Evolutionary conservation across 2,888 invertebrate genomes (phyloP).

Genomic region (Pristionchus japonicus): DNA sequence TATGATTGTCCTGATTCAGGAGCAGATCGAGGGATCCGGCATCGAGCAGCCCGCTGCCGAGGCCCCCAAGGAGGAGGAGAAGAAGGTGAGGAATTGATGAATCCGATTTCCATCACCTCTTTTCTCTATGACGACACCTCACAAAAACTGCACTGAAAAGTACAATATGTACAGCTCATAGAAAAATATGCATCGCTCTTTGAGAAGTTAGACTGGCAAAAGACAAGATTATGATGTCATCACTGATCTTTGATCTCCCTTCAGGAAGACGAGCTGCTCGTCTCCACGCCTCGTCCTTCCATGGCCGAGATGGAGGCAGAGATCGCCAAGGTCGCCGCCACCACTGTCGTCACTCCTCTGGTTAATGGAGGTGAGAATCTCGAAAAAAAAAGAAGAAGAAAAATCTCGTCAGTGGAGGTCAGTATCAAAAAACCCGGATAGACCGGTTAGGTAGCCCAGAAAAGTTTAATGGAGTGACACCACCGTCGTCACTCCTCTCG

Average conservation of each 20-base stretch:
- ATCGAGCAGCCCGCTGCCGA: background rate
- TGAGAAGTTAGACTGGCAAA: too few relatives aligned
- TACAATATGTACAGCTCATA: too few relatives aligned
- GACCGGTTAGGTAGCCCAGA: too few relatives aligned
- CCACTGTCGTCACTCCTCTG: constrained; percentile 7
- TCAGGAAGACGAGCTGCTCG: background rate
- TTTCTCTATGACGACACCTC: too few relatives aligned
- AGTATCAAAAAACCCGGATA: too few relatives aligned
- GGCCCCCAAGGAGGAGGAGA: constrained; percentile 35
- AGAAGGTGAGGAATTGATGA: constrained; percentile 1
- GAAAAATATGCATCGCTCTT: too few relatives aligned
- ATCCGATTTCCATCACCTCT: background rate
- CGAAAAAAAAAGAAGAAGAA: too few relatives aligned
- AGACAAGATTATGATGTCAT: background rate
- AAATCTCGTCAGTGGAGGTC: too few relatives aligned
- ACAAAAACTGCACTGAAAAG: too few relatives aligned
- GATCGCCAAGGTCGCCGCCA: constrained; percentile 42
- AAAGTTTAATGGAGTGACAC: too few relatives aligned
- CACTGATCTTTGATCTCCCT: background rate
- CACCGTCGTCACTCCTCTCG: background rate
- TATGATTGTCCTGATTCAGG: background rate
- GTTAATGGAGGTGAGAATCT: constrained; percentile 42
- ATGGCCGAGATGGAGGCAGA: constrained; percentile 44
- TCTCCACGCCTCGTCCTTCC: constrained; percentile 6
- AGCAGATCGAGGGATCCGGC: background rate